Evolutionary conservation across 2,888 invertebrate genomes (phyloP), one percentile per base, ranked within the genome.

Genomic region (Dusona sp.): DNA sequence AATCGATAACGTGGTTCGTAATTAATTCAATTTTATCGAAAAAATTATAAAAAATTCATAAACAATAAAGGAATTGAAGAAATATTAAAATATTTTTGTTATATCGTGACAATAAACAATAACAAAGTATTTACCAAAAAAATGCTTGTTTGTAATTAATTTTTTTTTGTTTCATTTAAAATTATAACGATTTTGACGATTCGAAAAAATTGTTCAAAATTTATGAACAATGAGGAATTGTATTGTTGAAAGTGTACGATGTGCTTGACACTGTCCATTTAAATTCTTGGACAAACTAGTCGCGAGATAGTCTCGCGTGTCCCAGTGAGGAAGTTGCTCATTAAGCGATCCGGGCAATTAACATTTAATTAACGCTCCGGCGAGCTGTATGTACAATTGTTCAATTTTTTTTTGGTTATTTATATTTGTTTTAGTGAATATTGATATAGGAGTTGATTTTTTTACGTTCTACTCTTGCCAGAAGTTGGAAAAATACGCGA

Each of bases 291-390:
- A 61, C 38, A 1, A 57, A 61, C 33, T 1, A 22, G 57, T n/a
- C 38, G 33, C 42, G 73, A 51, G 57, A 45, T 13, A 38, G 36
- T 75, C 57, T 61, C 67, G 81, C 81, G 77, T 78, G 85, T 78
- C 54, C 73, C n/a, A 65, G 74, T 13, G 82, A 79, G 78, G 78
- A 85, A 79, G 74, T 81, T 61, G 72, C 82, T 82, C 73, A 73
- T 85, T 82, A 82, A 81, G 25, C 42, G 70, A 57, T 75, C 29
- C 78, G 42, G 33, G 33, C 78, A 85, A 82, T 85, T 79, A 85
- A 74, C 61, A 67, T 64, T 82, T 82, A 85, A 85, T 85, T 85
- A 82, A 65, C 82, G 79, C 82, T 72, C 36, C 78, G 68, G 68
- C 73, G 77, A 48, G 73, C 38, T 29, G 68, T 68, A 68, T 29